Percentiles rank a stretch among this genome's conserved stretches.
phyloP scores from a whole-genome alignment of 1,140 invertebrate species.

The Aphis gossypii region DNA sequence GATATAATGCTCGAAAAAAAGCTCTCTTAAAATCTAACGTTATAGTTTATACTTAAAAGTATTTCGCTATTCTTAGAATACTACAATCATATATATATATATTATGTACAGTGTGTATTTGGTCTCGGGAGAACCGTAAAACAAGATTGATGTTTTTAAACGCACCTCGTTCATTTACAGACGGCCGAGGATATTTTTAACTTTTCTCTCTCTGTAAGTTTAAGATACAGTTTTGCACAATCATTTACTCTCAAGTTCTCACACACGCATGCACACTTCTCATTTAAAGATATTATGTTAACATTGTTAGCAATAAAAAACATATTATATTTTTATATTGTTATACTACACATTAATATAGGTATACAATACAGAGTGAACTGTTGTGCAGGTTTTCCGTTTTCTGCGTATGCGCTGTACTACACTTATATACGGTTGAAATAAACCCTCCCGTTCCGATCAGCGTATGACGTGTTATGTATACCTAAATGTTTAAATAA shows the following conservation, averaged over 20 bases:
- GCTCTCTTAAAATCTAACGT: not conserved
- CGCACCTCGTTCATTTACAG: conserved; percentile 22
- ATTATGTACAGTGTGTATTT: not conserved
- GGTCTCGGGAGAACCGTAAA: conserved; percentile 31
- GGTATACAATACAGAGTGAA: not conserved
- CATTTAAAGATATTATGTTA: not conserved
- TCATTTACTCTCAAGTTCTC: not conserved
- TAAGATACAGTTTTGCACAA: not conserved
- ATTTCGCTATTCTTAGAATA: not conserved
- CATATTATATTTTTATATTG: too few species aligned
- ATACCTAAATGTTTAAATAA: not conserved
- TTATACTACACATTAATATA: not conserved
- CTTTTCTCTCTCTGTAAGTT: not conserved
- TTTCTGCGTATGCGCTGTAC: not conserved
- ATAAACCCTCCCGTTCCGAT: not conserved
- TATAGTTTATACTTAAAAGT: not conserved
- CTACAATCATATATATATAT: not conserved
- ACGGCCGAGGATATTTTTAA: not conserved
- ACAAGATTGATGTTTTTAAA: conserved; percentile 24
- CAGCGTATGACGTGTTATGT: not conserved
- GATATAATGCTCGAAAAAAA: not conserved
- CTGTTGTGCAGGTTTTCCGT: not conserved
- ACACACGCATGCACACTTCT: not conserved
- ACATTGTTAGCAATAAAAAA: not conserved
- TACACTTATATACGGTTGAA: not conserved